Evolutionary conservation across 1,140 invertebrate species (phyloP).

Genomic region (Trachymyrmex cornetzi): DNA sequence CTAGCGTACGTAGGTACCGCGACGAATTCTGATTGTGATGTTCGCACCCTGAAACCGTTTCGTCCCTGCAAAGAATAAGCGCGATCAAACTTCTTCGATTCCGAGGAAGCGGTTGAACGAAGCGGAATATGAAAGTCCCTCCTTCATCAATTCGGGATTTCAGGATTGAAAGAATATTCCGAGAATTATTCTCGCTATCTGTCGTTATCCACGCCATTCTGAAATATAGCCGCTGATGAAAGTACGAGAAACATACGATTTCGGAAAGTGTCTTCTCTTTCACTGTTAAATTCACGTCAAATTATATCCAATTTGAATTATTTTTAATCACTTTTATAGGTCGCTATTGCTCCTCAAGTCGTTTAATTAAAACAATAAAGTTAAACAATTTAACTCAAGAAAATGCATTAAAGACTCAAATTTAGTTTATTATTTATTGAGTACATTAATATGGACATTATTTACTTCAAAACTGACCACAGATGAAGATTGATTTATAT

Average conservation of each 20-base stretch:
- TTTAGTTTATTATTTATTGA: too few relatives aligned
- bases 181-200: background rate
- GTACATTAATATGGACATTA: too few relatives aligned
- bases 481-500: too few relatives aligned
- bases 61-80: background rate
- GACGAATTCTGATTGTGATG: constrained; percentile 54
- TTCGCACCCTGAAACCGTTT: constrained; percentile 16
- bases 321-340: too few relatives aligned
- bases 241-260: background rate
- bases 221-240: background rate
- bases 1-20: background rate
- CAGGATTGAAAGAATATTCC: background rate
- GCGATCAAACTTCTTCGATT: background rate
- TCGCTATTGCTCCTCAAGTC: too few relatives aligned
- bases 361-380: too few relatives aligned
- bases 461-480: too few relatives aligned
- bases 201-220: background rate
- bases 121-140: background rate
- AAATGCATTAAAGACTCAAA: too few relatives aligned
- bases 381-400: too few relatives aligned
- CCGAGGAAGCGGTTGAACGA: constrained; percentile 10
- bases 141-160: background rate
- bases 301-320: too few relatives aligned
- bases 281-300: too few relatives aligned
- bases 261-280: background rate